phyloP scores from a whole-genome alignment of 1,140 invertebrate species.

The Drosophila nasuta region DNA sequence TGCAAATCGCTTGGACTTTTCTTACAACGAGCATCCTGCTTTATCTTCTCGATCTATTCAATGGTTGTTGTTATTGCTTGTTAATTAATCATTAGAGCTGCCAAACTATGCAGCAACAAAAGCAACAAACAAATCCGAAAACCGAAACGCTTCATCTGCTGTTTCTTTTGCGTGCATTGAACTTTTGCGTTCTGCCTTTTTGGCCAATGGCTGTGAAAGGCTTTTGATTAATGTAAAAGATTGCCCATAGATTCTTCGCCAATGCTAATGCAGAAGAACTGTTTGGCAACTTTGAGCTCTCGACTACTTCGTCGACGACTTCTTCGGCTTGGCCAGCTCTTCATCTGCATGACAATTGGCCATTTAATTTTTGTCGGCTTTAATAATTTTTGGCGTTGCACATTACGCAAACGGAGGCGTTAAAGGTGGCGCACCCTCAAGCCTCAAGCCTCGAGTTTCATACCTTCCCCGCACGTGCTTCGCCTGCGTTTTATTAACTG shows the following conservation, averaged over 20 bases:
- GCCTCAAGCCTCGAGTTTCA: not conserved
- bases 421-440: slow-evolving; percentile 30
- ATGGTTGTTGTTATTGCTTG: not conserved
- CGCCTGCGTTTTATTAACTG: slow-evolving; percentile 44
- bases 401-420: slow-evolving; percentile 63
- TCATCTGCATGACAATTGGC: slow-evolving; percentile 70
- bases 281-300: slow-evolving; percentile 23
- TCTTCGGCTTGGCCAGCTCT: slow-evolving; percentile 27
- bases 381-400: slow-evolving; percentile 39
- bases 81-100: slow-evolving; percentile 70
- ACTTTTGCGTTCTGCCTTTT: slow-evolving; percentile 48
- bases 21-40: slow-evolving; percentile 67
- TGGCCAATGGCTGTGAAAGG: slow-evolving; percentile 33
- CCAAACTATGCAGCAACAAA: slow-evolving; percentile 19
- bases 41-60: slow-evolving; percentile 43
- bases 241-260: slow-evolving; percentile 17
- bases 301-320: slow-evolving; percentile 1
- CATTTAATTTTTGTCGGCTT: slow-evolving; percentile 27
- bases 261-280: slow-evolving; percentile 36
- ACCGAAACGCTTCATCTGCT: slow-evolving; percentile 13
- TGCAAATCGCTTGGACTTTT: slow-evolving; percentile 67
- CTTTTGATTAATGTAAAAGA: slow-evolving; percentile 61
- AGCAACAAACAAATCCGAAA: not conserved
- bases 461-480: slow-evolving; percentile 41
- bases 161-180: slow-evolving; percentile 59